phyloP scores from a whole-genome alignment of 2,797 vertebrate species.

The Rhinoraja longicauda region DNA sequence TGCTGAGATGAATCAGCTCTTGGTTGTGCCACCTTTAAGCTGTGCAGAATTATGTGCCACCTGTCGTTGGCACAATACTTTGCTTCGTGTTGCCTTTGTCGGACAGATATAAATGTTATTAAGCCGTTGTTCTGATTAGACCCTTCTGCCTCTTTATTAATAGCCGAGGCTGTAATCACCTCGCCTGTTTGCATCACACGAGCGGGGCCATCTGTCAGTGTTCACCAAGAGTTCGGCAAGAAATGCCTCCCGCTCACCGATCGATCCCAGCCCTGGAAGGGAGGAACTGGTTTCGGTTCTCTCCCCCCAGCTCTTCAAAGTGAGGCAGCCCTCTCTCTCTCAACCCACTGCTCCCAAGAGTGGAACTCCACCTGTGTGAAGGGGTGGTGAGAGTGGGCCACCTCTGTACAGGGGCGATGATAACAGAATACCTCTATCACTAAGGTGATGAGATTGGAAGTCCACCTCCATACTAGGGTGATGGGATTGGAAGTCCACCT shows the following conservation, averaged over 20 bases:
- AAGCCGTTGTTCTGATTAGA: background rate
- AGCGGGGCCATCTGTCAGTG: background rate
- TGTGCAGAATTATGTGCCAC: background rate
- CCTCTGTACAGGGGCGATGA: background rate
- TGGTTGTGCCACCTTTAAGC: background rate
- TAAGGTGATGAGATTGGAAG: too few species aligned
- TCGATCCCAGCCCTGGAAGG: background rate
- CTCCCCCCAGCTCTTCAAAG: too few species aligned
- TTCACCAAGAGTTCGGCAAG: too few species aligned
- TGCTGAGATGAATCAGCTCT: too few species aligned
- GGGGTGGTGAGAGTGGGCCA: too few species aligned
- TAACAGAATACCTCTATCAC: too few species aligned
- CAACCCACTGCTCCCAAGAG: too few species aligned
- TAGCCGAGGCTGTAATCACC: background rate
- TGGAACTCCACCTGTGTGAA: background rate
- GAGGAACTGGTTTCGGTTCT: background rate
- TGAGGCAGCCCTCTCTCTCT: background rate
- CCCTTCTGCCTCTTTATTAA: background rate
- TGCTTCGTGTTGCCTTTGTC: background rate
- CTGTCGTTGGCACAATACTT: background rate
- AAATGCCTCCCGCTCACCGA: background rate
- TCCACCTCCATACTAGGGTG: too few species aligned
- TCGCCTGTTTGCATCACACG: background rate
- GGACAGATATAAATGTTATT: background rate
- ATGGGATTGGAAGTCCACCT: too few species aligned